Conservation (phyloP, 2,888 invertebrate species). For the Abrostola tripartita region DNA sequence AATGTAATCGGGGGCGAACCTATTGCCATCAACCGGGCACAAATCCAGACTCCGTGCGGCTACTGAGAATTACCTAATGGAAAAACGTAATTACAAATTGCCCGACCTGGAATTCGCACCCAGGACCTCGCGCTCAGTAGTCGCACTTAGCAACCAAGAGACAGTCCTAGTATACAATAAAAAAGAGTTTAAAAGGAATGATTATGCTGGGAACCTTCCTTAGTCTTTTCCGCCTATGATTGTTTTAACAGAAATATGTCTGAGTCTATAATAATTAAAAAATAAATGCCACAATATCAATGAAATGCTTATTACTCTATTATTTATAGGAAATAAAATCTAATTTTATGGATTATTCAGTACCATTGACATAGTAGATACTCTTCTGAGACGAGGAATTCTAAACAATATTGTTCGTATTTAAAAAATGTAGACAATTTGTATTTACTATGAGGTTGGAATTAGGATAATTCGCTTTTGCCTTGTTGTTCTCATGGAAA, state of each 20-base stretch:
- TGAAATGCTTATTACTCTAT: constrained; percentile 21
- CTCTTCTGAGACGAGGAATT: constrained; percentile 16
- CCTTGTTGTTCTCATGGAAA: constrained; percentile 8
- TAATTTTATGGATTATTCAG: constrained; percentile 34
- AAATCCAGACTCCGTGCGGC: no score
- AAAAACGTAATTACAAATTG: no score
- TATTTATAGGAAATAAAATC: constrained; percentile 17
- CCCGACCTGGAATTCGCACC: no score
- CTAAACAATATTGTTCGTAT: constrained; percentile 19
- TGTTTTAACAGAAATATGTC: constrained; percentile 7
- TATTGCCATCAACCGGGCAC: no score
- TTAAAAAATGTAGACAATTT: constrained; percentile 16
- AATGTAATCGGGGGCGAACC: no score
- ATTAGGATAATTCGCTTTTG: not conserved
- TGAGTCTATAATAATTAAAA: constrained; percentile 10
- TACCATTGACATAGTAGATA: constrained; percentile 23
- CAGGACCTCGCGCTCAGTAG: no score
- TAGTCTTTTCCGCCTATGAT: constrained; percentile 19
- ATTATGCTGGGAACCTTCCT: constrained; percentile 4
- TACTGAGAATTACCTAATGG: no score
- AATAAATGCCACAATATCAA: constrained; percentile 11
- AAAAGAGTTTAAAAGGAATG: not conserved
- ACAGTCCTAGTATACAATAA: no score
- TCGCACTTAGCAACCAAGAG: no score
- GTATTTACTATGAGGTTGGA: constrained; percentile 13